Evolutionary conservation across 2,113 vertebrate genomes (phyloP), one percentile per base, ranked within the genome.

Genomic region (Microcebus tavaratra): DNA sequence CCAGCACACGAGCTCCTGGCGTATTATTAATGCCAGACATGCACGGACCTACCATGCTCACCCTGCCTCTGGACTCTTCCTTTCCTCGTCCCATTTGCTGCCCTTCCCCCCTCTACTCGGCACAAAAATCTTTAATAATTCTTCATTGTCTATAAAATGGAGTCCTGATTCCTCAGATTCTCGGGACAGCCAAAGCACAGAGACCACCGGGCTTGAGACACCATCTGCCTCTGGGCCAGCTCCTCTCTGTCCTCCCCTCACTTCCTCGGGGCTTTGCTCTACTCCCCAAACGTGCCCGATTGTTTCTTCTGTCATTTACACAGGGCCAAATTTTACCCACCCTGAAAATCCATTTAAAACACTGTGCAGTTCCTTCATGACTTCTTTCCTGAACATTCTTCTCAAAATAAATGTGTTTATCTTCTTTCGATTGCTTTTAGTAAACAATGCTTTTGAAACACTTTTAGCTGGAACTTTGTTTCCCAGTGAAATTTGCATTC

Each of bases 241-340:
- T 10, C 29, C 65, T 88, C 55, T 59, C 45, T 31, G 48, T 9
- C 15, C 17, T 36, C 70, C 55, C 17, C 31, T 8, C 0, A 5
- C 25, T 45, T 55, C 48, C 5, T 18, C 0, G 25, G 8, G 25
- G 12, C 72, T 25, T 6, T 2, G 0, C 36, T 29, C 67, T 21
- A 1, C 39, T 42, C 23, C 15, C 10, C 6, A 7, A 0, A 14
- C 1, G 2, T 31, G 8, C 39, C 25, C 20, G 7, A 0, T 8
- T 12, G 14, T 65, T 57, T 50, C 20, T 68, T 57, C 18, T 90
- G 29, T 76, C n/a, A 76, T 31, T 53, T 61, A 48, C 8, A 18
- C 1, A 23, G 23, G 23, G 20, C 55, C 75, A 70, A 29, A 14
- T 94, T 75, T 68, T 45, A 63, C n/a, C 29, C 3, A 5, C 53